Percentiles rank a stretch among this genome's conserved stretches.
These are phyloP conservation scores for Dolomedes plantarius DNA, from an alignment of 2,888 invertebrate genomes.

Conservation along the genomic window DNA sequence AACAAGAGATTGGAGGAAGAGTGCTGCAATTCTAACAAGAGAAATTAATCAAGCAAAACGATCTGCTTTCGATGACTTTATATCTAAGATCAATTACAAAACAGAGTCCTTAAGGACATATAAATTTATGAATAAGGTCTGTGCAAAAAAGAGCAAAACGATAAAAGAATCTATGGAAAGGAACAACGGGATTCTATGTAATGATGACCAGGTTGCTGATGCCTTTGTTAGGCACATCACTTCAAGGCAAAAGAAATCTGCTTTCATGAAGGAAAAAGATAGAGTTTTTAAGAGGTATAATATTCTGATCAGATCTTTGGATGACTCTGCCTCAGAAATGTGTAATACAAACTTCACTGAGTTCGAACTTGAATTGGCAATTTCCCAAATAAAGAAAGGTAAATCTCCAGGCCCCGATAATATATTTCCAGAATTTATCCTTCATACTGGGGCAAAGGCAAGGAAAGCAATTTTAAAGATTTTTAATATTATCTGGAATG, in stretches of 20 bases:
- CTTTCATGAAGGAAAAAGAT: conserved; percentile 10
- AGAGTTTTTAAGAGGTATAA: background rate
- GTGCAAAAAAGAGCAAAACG: too few relatives aligned
- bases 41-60: too few relatives aligned
- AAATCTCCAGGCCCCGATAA: conserved; percentile 13
- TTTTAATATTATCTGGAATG: conserved; percentile 38
- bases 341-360: conserved; percentile 13
- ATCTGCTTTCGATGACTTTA: conserved; percentile 27
- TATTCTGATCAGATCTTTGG: background rate
- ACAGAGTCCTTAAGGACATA: conserved; percentile 18
- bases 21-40: background rate
- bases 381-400: background rate
- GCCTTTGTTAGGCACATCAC: conserved; percentile 13
- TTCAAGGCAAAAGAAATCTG: conserved; percentile 19
- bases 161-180: conserved; percentile 15
- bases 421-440: conserved; percentile 19
- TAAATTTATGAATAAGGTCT: conserved; percentile 22
- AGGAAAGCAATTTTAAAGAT: conserved; percentile 6
- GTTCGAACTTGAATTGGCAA: background rate
- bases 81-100: conserved; percentile 40
- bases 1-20: background rate
- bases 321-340: background rate
- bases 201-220: conserved; percentile 12
- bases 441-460: conserved; percentile 23
- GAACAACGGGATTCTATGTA: background rate